Conservation (phyloP, 37 sponge, comb jelly and placozoan species). For the Geodia barretti region DNA sequence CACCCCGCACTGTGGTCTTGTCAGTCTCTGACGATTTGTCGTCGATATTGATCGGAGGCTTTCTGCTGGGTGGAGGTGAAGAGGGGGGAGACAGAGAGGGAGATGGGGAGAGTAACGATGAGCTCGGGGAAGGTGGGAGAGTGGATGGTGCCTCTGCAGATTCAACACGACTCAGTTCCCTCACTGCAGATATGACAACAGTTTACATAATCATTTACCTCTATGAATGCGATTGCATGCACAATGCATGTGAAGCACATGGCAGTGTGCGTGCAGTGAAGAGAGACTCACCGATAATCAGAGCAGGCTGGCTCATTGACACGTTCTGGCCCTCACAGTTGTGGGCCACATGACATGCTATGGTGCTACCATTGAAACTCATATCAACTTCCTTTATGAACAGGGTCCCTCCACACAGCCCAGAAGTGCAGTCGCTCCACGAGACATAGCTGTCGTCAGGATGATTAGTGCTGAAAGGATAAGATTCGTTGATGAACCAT, state of each 20-base stretch:
- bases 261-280: too few species aligned
- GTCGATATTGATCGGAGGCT: too few species aligned
- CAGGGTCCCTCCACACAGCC: not conserved
- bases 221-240: too few species aligned
- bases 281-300: not conserved
- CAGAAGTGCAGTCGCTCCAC: not conserved
- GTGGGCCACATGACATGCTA: not conserved
- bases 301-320: not conserved
- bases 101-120: not conserved
- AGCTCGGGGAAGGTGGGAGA: not conserved
- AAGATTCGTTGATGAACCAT: not conserved
- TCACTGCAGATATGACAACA: too few species aligned
- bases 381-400: not conserved
- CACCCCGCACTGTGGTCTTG: too few species aligned
- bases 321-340: not conserved
- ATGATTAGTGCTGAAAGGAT: not conserved
- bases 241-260: too few species aligned
- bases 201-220: too few species aligned
- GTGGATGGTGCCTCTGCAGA: not conserved
- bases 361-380: not conserved
- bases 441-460: not conserved
- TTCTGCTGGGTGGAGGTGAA: not conserved
- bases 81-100: not conserved
- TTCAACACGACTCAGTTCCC: too few species aligned
- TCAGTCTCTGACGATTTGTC: too few species aligned